These are phyloP conservation scores for Pluvialis apricaria DNA, from an alignment of 2,113 vertebrate species.

Conservation along the genomic window DNA sequence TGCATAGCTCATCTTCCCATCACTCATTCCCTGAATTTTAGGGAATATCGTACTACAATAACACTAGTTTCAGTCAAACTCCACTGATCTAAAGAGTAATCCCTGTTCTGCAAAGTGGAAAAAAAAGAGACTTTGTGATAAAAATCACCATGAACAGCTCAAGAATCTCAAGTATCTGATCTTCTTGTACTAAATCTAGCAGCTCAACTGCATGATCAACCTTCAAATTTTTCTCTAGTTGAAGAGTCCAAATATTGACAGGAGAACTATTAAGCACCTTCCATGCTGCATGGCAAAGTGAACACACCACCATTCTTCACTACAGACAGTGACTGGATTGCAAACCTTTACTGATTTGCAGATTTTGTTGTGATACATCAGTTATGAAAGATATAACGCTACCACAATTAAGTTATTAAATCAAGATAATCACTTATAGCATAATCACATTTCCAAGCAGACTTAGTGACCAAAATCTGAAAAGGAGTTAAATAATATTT, in stretches of 20 bases:
- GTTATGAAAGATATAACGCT: not conserved
- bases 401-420: not conserved
- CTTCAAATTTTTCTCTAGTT: not conserved
- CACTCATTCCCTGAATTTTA: not conserved
- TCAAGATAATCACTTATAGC: not conserved
- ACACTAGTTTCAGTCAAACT: not conserved
- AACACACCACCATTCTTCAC: not conserved
- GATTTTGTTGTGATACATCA: fast-evolving
- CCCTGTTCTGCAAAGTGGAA: not conserved
- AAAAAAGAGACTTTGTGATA: not conserved
- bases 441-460: not conserved
- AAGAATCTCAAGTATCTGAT: not conserved
- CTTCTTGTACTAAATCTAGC: not conserved
- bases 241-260: not conserved
- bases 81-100: not conserved
- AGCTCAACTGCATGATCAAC: not conserved
- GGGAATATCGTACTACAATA: not conserved
- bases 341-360: not conserved
- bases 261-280: not conserved
- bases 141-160: not conserved
- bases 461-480: not conserved
- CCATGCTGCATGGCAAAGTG: not conserved
- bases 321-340: not conserved
- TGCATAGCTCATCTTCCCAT: not conserved
- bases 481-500: not conserved